These are phyloP conservation scores for Nomada flava DNA, from an alignment of 2,888 invertebrate genomes.

Conservation along the genomic window DNA sequence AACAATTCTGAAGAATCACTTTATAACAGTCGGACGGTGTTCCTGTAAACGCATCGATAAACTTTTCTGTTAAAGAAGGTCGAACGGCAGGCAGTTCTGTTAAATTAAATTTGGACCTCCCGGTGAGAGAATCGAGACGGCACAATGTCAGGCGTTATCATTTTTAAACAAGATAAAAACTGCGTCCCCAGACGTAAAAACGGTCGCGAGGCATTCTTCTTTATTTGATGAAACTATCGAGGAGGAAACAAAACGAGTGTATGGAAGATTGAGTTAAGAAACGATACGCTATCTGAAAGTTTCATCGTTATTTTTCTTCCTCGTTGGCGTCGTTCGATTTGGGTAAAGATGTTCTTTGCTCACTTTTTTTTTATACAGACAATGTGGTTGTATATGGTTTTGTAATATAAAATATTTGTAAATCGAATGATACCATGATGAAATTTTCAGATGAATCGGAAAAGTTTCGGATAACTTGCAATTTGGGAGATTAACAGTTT, in stretches of 20 bases:
- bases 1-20: conserved; percentile 37
- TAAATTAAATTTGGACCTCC: not conserved
- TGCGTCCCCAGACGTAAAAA: not conserved
- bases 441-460: no score
- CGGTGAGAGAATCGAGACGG: no score
- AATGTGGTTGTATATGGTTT: no score
- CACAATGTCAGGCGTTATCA: conserved; percentile 1
- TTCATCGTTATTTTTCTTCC: not conserved
- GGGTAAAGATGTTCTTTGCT: no score
- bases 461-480: not conserved
- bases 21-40: conserved; percentile 3
- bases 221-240: not conserved
- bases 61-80: conserved; percentile 3
- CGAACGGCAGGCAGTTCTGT: not conserved
- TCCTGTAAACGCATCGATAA: conserved; percentile 5
- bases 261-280: not conserved
- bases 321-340: no score
- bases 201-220: not conserved
- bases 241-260: not conserved
- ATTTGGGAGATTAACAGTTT: not conserved
- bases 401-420: no score
- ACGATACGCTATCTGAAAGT: not conserved
- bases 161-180: conserved; percentile 19
- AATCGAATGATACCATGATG: no score
- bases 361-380: no score